Evolutionary conservation across 2,113 vertebrate species (phyloP).

Genomic region (Cephalopholis sonnerati): DNA sequence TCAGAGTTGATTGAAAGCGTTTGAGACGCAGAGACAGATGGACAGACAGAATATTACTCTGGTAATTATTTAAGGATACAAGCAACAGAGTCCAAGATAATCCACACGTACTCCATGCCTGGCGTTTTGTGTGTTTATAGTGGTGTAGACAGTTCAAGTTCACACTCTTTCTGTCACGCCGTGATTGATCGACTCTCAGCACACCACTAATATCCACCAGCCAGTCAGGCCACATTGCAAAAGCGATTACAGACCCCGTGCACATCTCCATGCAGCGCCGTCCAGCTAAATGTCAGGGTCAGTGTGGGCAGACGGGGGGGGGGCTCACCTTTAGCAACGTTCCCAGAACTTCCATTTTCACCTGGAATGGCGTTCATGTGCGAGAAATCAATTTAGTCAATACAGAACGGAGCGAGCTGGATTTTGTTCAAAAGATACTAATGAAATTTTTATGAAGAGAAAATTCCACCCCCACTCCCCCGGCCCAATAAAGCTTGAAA

Average conservation of each 20-base stretch:
- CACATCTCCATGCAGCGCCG: conserved; percentile 18
- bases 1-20: conserved; percentile 20
- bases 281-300: conserved; percentile 74
- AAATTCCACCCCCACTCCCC: conserved; percentile 61
- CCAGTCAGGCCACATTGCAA: conserved; percentile 30
- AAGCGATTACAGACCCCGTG: conserved; percentile 46
- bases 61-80: conserved; percentile 65
- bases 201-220: conserved; percentile 47
- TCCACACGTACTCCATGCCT: conserved; percentile 31
- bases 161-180: conserved; percentile 47
- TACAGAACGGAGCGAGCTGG: conserved; percentile 49
- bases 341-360: conserved; percentile 62
- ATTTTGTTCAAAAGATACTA: conserved; percentile 68
- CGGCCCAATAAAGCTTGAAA: conserved; percentile 66
- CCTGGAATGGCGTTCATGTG: conserved; percentile 60
- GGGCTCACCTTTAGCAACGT: conserved; percentile 28
- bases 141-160: conserved; percentile 51
- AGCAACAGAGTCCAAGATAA: conserved; percentile 27
- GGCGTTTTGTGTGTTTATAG: conserved; percentile 40
- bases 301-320: conserved; percentile 5
- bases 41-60: conserved; percentile 3
- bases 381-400: conserved; percentile 71
- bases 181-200: conserved; percentile 51
- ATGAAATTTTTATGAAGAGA: conserved; percentile 77
- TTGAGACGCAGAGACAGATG: conserved; percentile 21